Conservation (phyloP, 2,797 vertebrate genomes). For the Sebastes vulpes region DNA sequence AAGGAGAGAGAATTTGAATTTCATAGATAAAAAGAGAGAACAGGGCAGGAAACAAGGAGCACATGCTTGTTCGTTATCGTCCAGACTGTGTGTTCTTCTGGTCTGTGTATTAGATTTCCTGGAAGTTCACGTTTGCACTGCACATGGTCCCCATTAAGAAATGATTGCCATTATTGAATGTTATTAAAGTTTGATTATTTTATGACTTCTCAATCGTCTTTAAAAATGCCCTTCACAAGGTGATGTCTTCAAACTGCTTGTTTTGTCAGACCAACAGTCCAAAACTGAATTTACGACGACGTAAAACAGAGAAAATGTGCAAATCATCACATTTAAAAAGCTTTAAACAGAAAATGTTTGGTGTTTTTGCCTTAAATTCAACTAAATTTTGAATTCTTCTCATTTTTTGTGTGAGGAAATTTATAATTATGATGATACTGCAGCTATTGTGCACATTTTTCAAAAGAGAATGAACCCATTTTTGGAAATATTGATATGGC, state of each 20-base stretch:
- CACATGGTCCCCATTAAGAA: background rate
- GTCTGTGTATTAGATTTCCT: background rate
- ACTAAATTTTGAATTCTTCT: background rate
- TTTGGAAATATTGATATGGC: background rate
- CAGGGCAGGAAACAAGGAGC: background rate
- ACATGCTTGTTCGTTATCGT: background rate
- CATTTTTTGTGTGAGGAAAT: background rate
- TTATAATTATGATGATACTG: background rate
- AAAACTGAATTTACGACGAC: fast-evolving
- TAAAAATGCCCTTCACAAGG: background rate
- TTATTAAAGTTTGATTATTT: background rate
- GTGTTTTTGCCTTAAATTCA: background rate
- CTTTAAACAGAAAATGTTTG: background rate
- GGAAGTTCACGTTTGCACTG: background rate
- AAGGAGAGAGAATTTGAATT: slow-evolving; percentile 20
- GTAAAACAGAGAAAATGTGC: background rate
- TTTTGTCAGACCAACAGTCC: background rate
- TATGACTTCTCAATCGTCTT: background rate
- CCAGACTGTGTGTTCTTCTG: background rate
- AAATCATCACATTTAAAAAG: background rate
- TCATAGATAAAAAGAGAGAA: slow-evolving; percentile 6
- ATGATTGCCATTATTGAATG: background rate
- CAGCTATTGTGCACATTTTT: background rate
- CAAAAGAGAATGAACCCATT: background rate
- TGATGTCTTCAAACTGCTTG: background rate